A percentile compares a stretch with the other conserved stretches of the same genome.
Conservation (phyloP, 2,797 vertebrate species). For the Decapterus maruadsi region DNA sequence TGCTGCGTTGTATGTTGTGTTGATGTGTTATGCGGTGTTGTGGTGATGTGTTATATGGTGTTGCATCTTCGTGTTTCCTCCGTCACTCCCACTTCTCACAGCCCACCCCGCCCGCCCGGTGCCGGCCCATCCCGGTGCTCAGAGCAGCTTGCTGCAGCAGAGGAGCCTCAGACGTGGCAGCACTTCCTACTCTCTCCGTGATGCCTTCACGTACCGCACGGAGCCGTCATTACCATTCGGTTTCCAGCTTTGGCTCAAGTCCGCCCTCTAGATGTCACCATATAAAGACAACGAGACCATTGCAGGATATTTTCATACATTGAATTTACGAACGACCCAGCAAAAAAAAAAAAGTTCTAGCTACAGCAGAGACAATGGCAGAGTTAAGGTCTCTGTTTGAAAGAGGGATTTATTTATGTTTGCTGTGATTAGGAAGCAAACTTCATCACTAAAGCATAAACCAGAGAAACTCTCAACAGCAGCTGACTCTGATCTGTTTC, state of each 20-base stretch:
- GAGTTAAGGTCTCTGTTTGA: too few species aligned
- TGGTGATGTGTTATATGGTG: constrained; percentile 6
- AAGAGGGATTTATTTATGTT: too few species aligned
- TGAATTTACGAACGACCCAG: too few species aligned
- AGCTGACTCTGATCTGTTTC: too few species aligned
- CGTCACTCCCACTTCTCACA: constrained; percentile 58
- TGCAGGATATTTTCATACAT: too few species aligned
- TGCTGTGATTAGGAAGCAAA: too few species aligned
- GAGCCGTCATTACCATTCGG: not conserved
- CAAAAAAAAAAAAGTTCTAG: too few species aligned
- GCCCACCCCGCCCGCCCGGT: constrained; percentile 25
- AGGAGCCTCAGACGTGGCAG: constrained; percentile 78
- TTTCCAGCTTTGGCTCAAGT: not conserved
- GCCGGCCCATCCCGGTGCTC: constrained; percentile 65
- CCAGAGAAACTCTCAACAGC: too few species aligned
- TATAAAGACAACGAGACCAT: not conserved
- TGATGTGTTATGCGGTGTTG: not conserved
- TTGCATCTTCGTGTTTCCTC: constrained; percentile 58
- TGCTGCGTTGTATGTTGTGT: not conserved
- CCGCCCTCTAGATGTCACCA: not conserved
- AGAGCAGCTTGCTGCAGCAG: constrained; percentile 30
- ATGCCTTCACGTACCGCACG: constrained; percentile 59
- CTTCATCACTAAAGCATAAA: too few species aligned
- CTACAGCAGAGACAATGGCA: too few species aligned
- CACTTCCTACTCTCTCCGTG: constrained; percentile 44